These are phyloP conservation scores for Lasioglossum morio DNA, from an alignment of 2,888 invertebrate species.

Conservation along the genomic window DNA sequence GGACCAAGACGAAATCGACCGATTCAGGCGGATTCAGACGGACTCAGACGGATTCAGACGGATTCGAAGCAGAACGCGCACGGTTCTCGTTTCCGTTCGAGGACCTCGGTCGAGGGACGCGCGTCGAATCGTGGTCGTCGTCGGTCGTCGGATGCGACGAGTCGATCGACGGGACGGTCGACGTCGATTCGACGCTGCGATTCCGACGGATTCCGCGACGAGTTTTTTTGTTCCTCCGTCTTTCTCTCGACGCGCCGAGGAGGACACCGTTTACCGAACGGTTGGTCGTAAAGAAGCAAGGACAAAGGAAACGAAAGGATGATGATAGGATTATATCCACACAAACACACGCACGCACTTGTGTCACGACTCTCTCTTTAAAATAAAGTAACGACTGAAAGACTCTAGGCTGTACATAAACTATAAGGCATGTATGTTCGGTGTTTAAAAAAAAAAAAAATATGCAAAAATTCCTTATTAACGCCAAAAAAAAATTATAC, in stretches of 20 bases:
- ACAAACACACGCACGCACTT: slow-evolving; percentile 67
- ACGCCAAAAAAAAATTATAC: slow-evolving; percentile 73
- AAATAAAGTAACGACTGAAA: slow-evolving; percentile 81
- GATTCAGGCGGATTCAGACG: slow-evolving; percentile 35
- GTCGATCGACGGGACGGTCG: slow-evolving; percentile 24
- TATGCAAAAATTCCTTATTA: slow-evolving; percentile 80
- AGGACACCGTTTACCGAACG: slow-evolving; percentile 21
- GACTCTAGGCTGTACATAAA: slow-evolving; percentile 84
- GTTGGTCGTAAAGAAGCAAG: slow-evolving; percentile 25
- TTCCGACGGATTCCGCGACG: slow-evolving; percentile 23
- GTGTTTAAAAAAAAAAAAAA: slow-evolving; percentile 80
- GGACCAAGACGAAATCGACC: slow-evolving; percentile 75
- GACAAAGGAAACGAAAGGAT: slow-evolving; percentile 62
- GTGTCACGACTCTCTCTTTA: slow-evolving; percentile 72
- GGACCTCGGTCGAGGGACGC: slow-evolving; percentile 6
- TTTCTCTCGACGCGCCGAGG: slow-evolving; percentile 55
- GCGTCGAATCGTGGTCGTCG: background rate
- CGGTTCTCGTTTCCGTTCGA: slow-evolving; percentile 42
- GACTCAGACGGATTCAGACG: slow-evolving; percentile 19
- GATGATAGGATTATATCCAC: slow-evolving; percentile 54
- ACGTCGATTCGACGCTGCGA: background rate
- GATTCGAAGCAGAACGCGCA: slow-evolving; percentile 40
- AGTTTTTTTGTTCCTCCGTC: slow-evolving; percentile 39
- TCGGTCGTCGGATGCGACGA: background rate
- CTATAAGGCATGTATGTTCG: slow-evolving; percentile 84